Conservation (phyloP, 2,797 vertebrate species). For the Anabacerthia variegaticeps region DNA sequence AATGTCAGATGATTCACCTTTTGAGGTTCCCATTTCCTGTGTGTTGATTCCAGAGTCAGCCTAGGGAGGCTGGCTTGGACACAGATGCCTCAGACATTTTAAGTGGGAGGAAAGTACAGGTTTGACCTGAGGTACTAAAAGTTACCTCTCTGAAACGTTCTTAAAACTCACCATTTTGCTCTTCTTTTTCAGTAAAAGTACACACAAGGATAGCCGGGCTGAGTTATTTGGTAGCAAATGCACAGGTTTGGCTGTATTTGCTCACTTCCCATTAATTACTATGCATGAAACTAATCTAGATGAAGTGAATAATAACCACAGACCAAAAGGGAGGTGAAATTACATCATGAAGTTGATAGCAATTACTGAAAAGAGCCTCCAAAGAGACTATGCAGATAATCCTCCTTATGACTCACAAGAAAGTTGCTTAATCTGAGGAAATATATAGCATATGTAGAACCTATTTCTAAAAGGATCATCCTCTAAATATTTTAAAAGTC, state of each 20-base stretch:
- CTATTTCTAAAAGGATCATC: background rate
- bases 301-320: background rate
- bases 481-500: background rate
- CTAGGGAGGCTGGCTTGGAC: background rate
- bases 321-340: background rate
- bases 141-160: background rate
- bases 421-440: slow-evolving; percentile 21
- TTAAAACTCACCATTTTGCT: background rate
- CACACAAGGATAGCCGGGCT: background rate
- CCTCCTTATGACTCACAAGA: slow-evolving; percentile 5
- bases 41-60: background rate
- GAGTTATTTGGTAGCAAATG: background rate
- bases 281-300: background rate
- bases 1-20: background rate
- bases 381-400: background rate
- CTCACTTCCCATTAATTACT: background rate
- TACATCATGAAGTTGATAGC: background rate
- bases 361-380: background rate
- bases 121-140: background rate
- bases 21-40: background rate
- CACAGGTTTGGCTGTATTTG: background rate
- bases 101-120: background rate
- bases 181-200: background rate
- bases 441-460: slow-evolving; percentile 1
- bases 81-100: background rate